Evolutionary conservation across 2,797 vertebrate genomes (phyloP).

Genomic region (Thamnophis elegans): DNA sequence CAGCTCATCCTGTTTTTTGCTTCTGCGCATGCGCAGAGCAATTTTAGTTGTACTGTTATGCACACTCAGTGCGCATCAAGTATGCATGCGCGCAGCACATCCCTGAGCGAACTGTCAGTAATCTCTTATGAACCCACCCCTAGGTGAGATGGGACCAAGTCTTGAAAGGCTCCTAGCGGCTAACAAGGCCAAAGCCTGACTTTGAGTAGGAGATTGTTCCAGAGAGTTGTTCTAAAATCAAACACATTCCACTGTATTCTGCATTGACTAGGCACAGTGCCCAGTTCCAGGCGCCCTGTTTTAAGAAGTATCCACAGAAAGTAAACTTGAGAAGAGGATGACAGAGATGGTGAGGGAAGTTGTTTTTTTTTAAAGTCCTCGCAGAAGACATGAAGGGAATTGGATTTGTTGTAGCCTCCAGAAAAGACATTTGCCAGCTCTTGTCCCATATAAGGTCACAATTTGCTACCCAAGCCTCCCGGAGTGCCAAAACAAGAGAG

Average conservation of each 20-base stretch:
- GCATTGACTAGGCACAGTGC: background rate
- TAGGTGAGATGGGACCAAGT: background rate
- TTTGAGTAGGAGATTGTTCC: background rate
- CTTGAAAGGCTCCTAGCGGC: background rate
- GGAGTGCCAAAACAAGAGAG: background rate
- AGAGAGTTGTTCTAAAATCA: background rate
- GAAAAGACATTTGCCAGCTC: background rate
- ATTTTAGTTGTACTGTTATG: too few species aligned
- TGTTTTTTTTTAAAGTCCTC: background rate
- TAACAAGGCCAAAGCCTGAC: background rate
- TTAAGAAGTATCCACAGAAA: background rate
- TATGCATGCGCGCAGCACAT: too few species aligned
- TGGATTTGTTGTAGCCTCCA: background rate
- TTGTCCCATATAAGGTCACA: background rate
- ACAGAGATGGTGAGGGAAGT: background rate
- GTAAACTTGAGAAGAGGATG: background rate
- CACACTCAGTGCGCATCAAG: too few species aligned
- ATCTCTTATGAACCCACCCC: too few species aligned
- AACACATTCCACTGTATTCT: background rate
- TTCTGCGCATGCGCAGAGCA: too few species aligned
- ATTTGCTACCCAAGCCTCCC: background rate
- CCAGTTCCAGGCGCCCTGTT: background rate
- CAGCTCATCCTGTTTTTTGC: too few species aligned
- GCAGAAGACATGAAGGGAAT: background rate
- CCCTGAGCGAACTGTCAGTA: too few species aligned